Base-by-base conservation (phyloP, 2,888 invertebrate genomes). In the Lochmaea crataegi region DNA sequence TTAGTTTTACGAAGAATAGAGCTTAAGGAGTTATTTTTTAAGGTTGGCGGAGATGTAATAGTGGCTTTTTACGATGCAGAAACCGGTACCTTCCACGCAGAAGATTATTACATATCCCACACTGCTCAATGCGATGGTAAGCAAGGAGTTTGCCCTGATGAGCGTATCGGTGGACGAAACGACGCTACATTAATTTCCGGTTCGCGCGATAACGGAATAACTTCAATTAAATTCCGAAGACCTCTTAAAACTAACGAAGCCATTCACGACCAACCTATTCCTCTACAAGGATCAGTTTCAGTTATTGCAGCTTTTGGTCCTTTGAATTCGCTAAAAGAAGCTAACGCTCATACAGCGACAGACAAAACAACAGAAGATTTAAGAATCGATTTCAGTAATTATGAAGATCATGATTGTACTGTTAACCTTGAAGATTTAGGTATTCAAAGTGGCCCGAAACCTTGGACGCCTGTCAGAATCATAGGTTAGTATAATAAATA, bases 241-340 rank as follows among this genome's bases (percentile, higher is more conserved):
- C 94, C 95, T 0, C 87, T 96, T 67, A 91, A 92, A 71, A 94
- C 95, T 0, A 92, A 90, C 78, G 95, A 95, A 80, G 89, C 93
- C 0, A 87, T 89, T 48, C 92, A 92, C 76, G 95, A 95, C 86
- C 89, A 82, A 65, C 79, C 83, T 1, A 84, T 84, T 58, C 84
- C 84, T 41, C 41, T 53, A 9, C 38, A 67, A 26, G 65, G 61
- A 14, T 56, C 61, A n/a, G 65, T 72, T 10, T 72, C 63, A 38
- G 93, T 96, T 4, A 94, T 97, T 68, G 96, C 96, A 0, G 96
- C 96, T 5, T 94, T 96, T 79, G 96, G 97, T 0, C 93, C 94
- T 0, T 88, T 97, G 42, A 96, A 95, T 88, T 89, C 90, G 0
- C 87, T 92, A 68, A 91, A 91, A 79, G 96, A 96, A 84, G 95